phyloP scores from a whole-genome alignment of 1,140 invertebrate genomes.

The Trachelipus rathkii region DNA sequence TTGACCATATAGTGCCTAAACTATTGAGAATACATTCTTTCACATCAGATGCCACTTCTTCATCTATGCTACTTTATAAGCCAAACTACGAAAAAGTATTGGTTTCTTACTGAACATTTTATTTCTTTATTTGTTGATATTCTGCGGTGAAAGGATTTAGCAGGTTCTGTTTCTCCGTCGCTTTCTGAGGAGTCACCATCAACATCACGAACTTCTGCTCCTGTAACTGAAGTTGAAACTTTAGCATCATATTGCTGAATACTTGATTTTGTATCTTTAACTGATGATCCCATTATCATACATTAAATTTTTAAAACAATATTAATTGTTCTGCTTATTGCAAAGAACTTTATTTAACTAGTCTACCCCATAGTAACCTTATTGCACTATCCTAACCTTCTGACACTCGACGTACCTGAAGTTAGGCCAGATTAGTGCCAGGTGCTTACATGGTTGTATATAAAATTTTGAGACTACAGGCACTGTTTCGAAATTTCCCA shows the following conservation, averaged over 20 bases:
- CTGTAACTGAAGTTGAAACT: background rate
- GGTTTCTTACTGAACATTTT: constrained; percentile 25
- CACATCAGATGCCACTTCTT: no score
- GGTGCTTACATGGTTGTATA: background rate
- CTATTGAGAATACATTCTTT: no score
- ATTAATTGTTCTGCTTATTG: background rate
- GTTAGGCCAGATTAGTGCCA: background rate
- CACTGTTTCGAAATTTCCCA: background rate
- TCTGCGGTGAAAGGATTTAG: constrained; percentile 19
- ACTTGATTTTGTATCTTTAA: background rate
- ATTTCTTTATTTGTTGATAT: constrained; percentile 28
- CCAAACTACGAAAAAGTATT: background rate
- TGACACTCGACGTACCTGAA: no score
- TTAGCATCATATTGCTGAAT: background rate
- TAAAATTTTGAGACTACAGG: constrained; percentile 10
- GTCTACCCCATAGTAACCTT: background rate
- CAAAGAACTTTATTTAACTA: background rate
- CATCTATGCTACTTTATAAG: background rate
- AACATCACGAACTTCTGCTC: background rate
- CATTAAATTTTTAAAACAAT: background rate
- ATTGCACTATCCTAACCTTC: constrained; percentile 1
- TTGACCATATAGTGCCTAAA: no score
- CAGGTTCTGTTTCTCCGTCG: constrained; percentile 16
- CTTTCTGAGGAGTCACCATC: constrained; percentile 27
- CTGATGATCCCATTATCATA: background rate